Evolutionary conservation across 2,113 vertebrate species (phyloP), one percentile per base, ranked within the genome.

Genomic region (Pogonocichla stellata): DNA sequence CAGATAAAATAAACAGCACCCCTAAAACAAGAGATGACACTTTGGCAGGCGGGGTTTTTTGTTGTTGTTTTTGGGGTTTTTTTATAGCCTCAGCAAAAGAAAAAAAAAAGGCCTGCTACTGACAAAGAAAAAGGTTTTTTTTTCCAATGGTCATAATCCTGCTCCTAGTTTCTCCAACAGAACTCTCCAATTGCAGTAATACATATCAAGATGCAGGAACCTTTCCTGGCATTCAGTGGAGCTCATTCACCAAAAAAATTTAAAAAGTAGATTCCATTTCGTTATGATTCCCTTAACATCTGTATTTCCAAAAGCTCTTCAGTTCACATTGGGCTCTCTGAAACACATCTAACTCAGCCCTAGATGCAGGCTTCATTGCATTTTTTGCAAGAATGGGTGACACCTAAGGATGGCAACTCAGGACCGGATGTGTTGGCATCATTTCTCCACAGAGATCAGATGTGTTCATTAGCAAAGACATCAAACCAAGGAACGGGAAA

Each of bases 391-490:
- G 19, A 60, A 43, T 43, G 19, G 43, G 18, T 18, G 18, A 62
- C 16, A 19, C 8, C 20, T 48, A 42, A 38, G 47, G 33, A 31
- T 18, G 24, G 36, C 14, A 45, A 70, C 17, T 25, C 18, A 50
- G 38, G 24, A 74, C 8, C 28, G 14, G 38, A 74, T 89, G 61
- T 19, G 5, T 90, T 93, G 58, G 65, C 82, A 96, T 71, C 61
- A 75, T 96, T 96, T 96, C 65, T 82, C 80, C 33, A 6, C 45
- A 43, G 93, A 60, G 61, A 90, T 80, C 78, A 70, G 62, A 88
- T 89, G 64, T 88, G 80, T 94, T 91, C 83, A 38, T 95, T 95
- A 96, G 64, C 70, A 72, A n/a, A n/a, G 85, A 95, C 88, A 93
- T 84, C 74, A 95, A 96, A 96, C 95, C 88, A 95, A 92, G 72